Base-by-base conservation (phyloP, 2,888 invertebrate species). In the Himalopsyche anomala region DNA sequence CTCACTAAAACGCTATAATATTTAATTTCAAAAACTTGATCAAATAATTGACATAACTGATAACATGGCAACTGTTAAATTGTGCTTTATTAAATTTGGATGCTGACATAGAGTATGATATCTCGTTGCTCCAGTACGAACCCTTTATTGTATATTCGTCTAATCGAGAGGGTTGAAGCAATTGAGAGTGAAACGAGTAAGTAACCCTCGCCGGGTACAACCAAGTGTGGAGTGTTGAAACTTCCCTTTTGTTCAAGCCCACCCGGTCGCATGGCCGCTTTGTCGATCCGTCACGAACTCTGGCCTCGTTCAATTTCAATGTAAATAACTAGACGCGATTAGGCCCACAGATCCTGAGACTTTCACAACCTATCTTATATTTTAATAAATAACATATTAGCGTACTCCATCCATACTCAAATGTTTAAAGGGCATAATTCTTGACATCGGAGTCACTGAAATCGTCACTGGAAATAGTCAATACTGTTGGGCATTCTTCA, bases 141-240 rank as follows among this genome's bases (percentile, higher is more conserved):
- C 38, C 28, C 36, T 28, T 74, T 36, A 28, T 74, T 74, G 74
- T 74, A 5, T 74, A 36, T 12, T 36, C 12, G 38, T 9, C 15
- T 74, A 36, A 36, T 36, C 38, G 74, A 74, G 74, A 74, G 74
- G 74, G 74, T 74, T 74, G 36, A 74, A 36, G 74, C 74, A 74
- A 36, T 74, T 19, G 74, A 74, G 74, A 74, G 74, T 74, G 74
- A 74, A 74, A 38, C 36, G 74, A 74, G 74, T 38, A 28, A 74
- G 74, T 38, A 36, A 74, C 74, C 74, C 38, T 74, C 74, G 15
- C 11, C 36, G 74, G 74, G 36, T 74, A 74, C 36, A 74, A 74
- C 74, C 38, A 74, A 74, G 74, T 36, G 74, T 74, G 74, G 81
- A 84, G 87, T 85, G 87, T 87, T 87, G 85, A 87, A 87, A 85